Evolutionary conservation across 2,797 vertebrate genomes (phyloP), one percentile per base, ranked within the genome.

Genomic region (Pipistrellus kuhlii): DNA sequence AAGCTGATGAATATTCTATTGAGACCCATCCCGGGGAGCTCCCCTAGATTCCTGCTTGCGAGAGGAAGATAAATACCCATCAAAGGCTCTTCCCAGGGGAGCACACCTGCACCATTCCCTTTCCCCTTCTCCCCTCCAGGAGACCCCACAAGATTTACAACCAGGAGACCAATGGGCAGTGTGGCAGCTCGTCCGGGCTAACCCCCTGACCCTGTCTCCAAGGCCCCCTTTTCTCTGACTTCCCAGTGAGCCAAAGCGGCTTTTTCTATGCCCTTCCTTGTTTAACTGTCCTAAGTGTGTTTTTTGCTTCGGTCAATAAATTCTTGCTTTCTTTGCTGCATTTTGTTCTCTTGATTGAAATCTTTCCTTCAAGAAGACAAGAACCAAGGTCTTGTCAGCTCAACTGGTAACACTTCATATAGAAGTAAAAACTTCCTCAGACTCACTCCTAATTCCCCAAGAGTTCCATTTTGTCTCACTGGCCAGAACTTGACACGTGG

Each of bases 381-480:
- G 64, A 66, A 66, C n/a, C n/a, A 8, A 66, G n/a, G 17, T 10
- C n/a, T 68, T 20, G n/a, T 68, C n/a, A 20, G n/a, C 64, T 68
- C 64, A 35, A 35, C 17, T 20, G 64, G n/a, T 68, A 68, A 32
- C 64, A 68, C 64, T 68, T 89, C 18, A 38, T 13, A 27, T 2
- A n/a, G 64, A 77, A 71, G 20, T 57, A 66, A 71, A 94, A 51
- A 5, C 30, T 82, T 88, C 41, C 84, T 55, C 57, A 69, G 30
- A 51, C 14, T 11, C 12, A 27, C 30, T 1, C 32, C 32, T 68
- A 30, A 41, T 0, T 4, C 6, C 7, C 6, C 1, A 23, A 35
- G 27, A 85, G n/a, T 41, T 55, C 25, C 80, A 69, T 32, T 44
- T 69, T 82, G 44, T 85, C 55, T 77, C 12, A 10, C 2, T 44